Evolutionary conservation across 2,888 invertebrate genomes (phyloP), one percentile per base, ranked within the genome.

Genomic region (Tetranychus piercei): DNA sequence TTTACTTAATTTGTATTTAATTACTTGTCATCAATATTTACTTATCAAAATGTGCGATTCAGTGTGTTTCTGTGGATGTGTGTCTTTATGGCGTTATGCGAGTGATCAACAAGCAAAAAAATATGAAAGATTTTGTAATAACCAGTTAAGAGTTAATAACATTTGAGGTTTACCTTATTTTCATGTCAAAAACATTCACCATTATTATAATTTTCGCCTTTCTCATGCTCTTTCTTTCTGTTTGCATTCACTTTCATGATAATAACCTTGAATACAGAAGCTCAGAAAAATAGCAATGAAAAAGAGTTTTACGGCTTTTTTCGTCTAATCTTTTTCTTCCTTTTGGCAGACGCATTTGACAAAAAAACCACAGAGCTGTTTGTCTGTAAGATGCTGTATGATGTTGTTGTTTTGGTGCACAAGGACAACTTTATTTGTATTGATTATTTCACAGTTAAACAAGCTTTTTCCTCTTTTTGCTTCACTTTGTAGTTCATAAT

Each of bases 111-210:
- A 55, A 55, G 34, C 34, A 34, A 4, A 1, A 34, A 34, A 34
- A 34, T 34, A 34, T 34, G 34, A 34, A 34, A 34, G 4, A 34
- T 34, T 34, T 34, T 55, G 55, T 15, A 55, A 55, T 55, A 55
- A 55, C 55, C 55, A 55, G 55, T 55, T 55, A 55, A 55, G 55
- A 55, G 55, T 55, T 55, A 55, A 55, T 55, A 55, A 55, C 55
- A 55, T 55, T 55, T 55, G 55, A 55, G 55, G 55, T 15, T 55
- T 55, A 55, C 55, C 55, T 55, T 34, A 34, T 34, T 34, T 15
- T 55, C 11, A 15, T 55, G 55, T 55, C 55, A 55, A 55, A 55
- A 55, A 55, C 55, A 55, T 55, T 55, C 55, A 55, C 9, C 15
- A 15, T 55, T 55, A 55, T 55, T 55, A 55, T 15, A 15, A 55